These are phyloP conservation scores for Chionis minor DNA, from an alignment of 2,113 vertebrate species.

Conservation along the genomic window DNA sequence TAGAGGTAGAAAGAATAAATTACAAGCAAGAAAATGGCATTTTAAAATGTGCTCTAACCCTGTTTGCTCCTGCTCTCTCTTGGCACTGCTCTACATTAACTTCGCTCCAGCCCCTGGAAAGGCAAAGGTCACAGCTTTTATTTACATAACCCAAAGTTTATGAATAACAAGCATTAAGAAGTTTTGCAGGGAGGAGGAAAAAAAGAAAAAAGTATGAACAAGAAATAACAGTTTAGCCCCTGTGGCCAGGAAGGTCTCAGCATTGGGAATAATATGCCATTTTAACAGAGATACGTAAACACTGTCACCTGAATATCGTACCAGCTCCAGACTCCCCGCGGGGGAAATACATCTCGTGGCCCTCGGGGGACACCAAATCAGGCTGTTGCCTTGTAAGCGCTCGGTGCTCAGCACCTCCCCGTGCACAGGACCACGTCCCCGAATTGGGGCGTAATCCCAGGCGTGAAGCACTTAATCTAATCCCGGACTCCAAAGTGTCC, in stretches of 20 bases:
- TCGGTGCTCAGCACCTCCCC: neutral
- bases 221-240: slow-evolving; percentile 3
- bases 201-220: neutral
- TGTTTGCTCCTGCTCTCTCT: neutral
- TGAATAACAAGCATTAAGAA: neutral
- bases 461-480: neutral
- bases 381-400: neutral
- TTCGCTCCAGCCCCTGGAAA: neutral
- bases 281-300: neutral
- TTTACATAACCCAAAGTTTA: neutral
- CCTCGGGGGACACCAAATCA: neutral
- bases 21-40: neutral
- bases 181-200: neutral
- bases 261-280: neutral
- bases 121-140: neutral
- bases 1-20: slow-evolving; percentile 24
- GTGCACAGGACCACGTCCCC: neutral
- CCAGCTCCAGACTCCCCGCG: neutral
- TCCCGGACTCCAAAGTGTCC: neutral
- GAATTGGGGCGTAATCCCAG: neutral
- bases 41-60: slow-evolving; percentile 11
- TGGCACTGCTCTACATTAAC: neutral
- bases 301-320: neutral
- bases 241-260: neutral
- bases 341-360: neutral